These are phyloP conservation scores for Pristis pectinata DNA, from an alignment of 2,797 vertebrate species.

Conservation along the genomic window DNA sequence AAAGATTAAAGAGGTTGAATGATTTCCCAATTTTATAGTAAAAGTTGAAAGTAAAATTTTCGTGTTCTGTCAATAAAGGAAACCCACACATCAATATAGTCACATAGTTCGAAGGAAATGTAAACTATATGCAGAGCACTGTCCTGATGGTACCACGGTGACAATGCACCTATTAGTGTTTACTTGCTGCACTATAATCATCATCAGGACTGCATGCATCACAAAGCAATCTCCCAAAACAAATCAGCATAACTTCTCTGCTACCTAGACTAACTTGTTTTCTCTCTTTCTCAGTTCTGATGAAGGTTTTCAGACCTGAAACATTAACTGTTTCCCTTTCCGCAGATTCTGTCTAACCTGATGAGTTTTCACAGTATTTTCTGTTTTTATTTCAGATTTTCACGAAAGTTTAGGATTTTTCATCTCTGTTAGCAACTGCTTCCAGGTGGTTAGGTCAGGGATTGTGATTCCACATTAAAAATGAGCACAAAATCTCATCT, in stretches of 20 bases:
- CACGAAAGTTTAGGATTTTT: neutral
- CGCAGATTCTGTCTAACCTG: too few relatives aligned
- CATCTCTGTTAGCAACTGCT: neutral
- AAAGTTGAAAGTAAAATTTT: neutral
- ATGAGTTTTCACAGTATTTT: too few relatives aligned
- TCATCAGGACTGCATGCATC: neutral
- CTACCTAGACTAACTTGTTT: too few relatives aligned
- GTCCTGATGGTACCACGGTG: neutral
- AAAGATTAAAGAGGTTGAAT: slow-evolving; percentile 14
- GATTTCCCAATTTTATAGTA: neutral
- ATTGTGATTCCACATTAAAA: neutral
- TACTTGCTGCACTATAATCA: neutral
- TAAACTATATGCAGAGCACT: slow-evolving; percentile 20
- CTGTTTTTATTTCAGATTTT: too few relatives aligned
- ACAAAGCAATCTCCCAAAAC: neutral
- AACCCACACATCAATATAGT: neutral
- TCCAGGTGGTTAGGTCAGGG: neutral
- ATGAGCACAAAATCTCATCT: neutral
- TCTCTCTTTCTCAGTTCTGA: too few relatives aligned
- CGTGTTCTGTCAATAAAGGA: neutral
- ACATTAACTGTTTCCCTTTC: too few relatives aligned
- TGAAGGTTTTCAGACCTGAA: too few relatives aligned
- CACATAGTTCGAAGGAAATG: slow-evolving; percentile 9
- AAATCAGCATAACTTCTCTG: neutral
- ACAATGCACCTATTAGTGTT: neutral